These are phyloP conservation scores for Drosophila cognata DNA, from an alignment of 2,888 invertebrate genomes.

Conservation along the genomic window DNA sequence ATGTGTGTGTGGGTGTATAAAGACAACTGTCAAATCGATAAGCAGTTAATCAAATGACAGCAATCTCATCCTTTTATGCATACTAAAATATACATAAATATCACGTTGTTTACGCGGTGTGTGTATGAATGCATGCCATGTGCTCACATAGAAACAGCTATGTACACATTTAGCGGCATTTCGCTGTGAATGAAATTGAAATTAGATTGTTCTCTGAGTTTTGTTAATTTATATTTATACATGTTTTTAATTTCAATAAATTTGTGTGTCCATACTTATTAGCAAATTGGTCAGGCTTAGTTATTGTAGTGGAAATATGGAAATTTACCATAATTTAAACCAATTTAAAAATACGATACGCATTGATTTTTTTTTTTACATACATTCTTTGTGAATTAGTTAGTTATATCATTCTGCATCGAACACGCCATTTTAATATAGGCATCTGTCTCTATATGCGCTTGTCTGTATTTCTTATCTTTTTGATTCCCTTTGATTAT, in stretches of 20 bases:
- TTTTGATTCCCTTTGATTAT: not conserved
- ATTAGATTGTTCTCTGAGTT: constrained; percentile 3
- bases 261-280: constrained; percentile 1
- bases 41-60: constrained; percentile 54
- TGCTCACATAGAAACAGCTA: constrained; percentile 27
- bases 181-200: constrained; percentile 32
- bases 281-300: constrained; percentile 41
- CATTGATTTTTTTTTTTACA: not conserved
- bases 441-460: not conserved
- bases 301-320: not conserved
- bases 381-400: not conserved
- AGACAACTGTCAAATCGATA: constrained; percentile 56
- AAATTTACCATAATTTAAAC: not conserved
- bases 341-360: not conserved
- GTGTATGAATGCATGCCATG: constrained; percentile 34
- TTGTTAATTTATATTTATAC: not conserved
- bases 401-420: not conserved
- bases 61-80: constrained; percentile 7
- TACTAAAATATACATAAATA: not conserved
- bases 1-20: constrained; percentile 12
- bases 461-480: constrained; percentile 11
- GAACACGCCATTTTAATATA: not conserved
- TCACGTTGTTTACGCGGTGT: constrained; percentile 42
- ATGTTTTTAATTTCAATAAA: not conserved
- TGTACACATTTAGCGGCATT: constrained; percentile 20